phyloP scores from a whole-genome alignment of 2,888 invertebrate species.

The Pegoplata infirma region DNA sequence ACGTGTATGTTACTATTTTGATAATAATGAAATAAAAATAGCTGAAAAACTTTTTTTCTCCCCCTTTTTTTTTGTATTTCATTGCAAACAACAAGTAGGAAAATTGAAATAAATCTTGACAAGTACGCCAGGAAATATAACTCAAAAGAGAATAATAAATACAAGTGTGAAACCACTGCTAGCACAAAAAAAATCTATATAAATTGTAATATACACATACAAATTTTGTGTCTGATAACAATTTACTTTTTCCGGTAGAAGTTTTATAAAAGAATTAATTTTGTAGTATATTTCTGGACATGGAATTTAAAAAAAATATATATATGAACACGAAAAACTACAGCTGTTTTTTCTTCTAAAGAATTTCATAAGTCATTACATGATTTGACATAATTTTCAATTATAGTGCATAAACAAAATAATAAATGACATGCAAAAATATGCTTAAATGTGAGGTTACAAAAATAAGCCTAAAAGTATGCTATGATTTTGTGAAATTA shows the following conservation, averaged over 20 bases:
- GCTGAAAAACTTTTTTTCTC: neutral
- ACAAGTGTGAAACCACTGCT: constrained; percentile 57
- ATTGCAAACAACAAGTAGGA: constrained; percentile 51
- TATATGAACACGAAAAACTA: neutral
- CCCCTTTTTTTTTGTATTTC: constrained; percentile 15
- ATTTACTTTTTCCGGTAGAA: constrained; percentile 41
- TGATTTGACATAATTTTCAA: neutral
- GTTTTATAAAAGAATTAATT: constrained; percentile 32
- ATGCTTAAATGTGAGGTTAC: neutral
- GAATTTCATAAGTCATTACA: neutral
- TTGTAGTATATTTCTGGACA: constrained; percentile 31
- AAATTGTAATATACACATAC: neutral
- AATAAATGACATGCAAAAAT: neutral
- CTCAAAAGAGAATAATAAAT: constrained; percentile 61
- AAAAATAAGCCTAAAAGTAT: neutral
- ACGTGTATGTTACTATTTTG: constrained; percentile 55
- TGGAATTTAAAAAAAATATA: too few relatives aligned
- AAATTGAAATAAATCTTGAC: constrained; percentile 63
- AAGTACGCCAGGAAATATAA: constrained; percentile 59
- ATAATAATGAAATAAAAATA: constrained; percentile 44
- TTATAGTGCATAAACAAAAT: neutral
- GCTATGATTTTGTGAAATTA: neutral
- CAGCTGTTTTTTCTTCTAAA: neutral
- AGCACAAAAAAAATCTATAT: neutral
- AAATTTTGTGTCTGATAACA: constrained; percentile 47